Evolutionary conservation across 2,888 invertebrate species (phyloP).

Genomic region (Drosophila ustulata): DNA sequence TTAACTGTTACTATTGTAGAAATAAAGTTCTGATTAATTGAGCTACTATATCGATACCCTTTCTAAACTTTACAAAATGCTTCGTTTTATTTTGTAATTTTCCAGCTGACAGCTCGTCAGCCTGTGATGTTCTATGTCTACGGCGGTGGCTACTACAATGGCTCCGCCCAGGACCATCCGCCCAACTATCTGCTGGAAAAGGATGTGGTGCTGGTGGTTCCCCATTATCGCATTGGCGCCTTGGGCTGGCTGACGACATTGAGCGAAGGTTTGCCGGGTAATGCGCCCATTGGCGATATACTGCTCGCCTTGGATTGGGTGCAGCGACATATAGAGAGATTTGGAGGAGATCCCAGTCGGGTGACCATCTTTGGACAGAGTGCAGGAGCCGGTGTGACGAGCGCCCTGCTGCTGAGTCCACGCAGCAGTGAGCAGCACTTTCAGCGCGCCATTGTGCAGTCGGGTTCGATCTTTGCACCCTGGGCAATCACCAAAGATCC

Average conservation of each 20-base stretch:
- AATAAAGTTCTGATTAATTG: background rate
- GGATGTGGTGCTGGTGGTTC: conserved; percentile 86
- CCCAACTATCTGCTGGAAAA: conserved; percentile 85
- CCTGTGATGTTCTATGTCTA: conserved; percentile 85
- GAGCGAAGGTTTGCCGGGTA: conserved; percentile 86
- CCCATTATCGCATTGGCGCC: conserved; percentile 86
- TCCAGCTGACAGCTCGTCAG: conserved; percentile 70
- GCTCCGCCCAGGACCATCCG: conserved; percentile 83
- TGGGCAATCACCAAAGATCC: conserved; percentile 86
- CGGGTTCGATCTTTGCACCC: conserved; percentile 85
- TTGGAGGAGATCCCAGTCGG: conserved; percentile 86
- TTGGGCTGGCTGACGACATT: conserved; percentile 86
- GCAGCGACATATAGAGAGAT: conserved; percentile 85
- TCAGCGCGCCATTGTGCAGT: conserved; percentile 86
- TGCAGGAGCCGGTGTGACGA: conserved; percentile 86
- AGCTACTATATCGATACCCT: background rate
- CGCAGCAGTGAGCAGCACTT: conserved; percentile 83
- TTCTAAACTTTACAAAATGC: background rate
- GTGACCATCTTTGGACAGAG: conserved; percentile 87
- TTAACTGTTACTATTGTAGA: background rate
- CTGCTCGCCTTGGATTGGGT: conserved; percentile 86
- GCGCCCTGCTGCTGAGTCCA: conserved; percentile 85
- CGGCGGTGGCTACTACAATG: conserved; percentile 85
- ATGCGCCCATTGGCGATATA: conserved; percentile 86
- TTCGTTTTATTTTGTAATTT: background rate